Evolutionary conservation across 1,140 invertebrate genomes (phyloP).

Genomic region (Ceratina calcarata): DNA sequence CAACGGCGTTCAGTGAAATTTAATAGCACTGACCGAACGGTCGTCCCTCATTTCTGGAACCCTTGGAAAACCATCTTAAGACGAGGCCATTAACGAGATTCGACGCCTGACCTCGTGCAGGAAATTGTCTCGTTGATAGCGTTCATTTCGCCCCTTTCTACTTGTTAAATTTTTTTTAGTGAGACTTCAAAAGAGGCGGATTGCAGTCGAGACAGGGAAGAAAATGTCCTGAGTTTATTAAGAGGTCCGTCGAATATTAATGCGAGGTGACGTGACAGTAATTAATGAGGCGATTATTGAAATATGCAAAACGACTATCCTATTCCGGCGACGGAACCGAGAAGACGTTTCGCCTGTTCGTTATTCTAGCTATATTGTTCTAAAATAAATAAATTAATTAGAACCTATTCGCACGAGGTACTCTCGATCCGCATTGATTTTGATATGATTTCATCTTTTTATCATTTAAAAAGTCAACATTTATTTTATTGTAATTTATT

Average conservation of each 20-base stretch:
- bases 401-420: too few relatives aligned
- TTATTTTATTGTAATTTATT: too few relatives aligned
- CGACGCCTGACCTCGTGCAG: background rate
- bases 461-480: too few relatives aligned
- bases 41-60: background rate
- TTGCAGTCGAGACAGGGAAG: background rate
- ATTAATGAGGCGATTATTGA: conserved; percentile 66
- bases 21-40: background rate
- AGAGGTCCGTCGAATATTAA: conserved; percentile 64
- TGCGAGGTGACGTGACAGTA: conserved; percentile 43
- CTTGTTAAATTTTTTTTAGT: conserved; percentile 11
- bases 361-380: background rate
- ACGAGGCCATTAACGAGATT: conserved; percentile 8
- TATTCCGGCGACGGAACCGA: conserved; percentile 46
- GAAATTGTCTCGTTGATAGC: conserved; percentile 3
- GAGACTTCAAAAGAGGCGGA: background rate
- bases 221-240: conserved; percentile 53
- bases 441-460: too few relatives aligned
- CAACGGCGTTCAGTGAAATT: conserved; percentile 13
- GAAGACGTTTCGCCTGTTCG: conserved; percentile 24
- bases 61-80: background rate
- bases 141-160: background rate
- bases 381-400: too few relatives aligned
- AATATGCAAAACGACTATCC: conserved; percentile 56
- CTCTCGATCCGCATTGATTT: too few relatives aligned